These are phyloP conservation scores for Leptopilina drosophilae DNA, from an alignment of 2,888 invertebrate species.

Conservation along the genomic window DNA sequence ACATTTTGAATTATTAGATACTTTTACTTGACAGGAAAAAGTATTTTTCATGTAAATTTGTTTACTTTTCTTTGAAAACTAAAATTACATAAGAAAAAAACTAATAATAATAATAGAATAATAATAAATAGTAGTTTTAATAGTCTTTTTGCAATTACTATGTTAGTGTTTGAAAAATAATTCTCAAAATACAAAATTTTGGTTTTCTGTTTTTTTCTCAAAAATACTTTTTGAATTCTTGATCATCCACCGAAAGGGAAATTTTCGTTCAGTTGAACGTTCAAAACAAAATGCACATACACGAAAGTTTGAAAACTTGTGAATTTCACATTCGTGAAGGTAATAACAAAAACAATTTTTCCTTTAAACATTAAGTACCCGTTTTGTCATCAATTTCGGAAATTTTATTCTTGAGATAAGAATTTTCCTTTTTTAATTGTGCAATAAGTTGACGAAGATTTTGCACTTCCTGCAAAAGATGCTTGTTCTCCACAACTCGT, in stretches of 20 bases:
- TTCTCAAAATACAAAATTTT: no score
- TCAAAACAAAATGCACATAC: background rate
- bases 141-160: no score
- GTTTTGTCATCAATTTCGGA: background rate
- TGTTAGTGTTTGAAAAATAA: no score
- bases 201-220: no score
- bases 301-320: background rate
- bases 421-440: conserved; percentile 18
- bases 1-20: no score
- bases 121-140: no score
- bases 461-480: conserved; percentile 20
- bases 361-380: conserved; percentile 10
- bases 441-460: background rate
- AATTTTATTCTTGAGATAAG: background rate
- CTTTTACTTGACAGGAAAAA: no score
- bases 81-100: no score
- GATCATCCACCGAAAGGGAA: background rate
- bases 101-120: no score
- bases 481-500: background rate
- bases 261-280: background rate
- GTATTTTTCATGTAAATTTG: no score
- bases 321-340: conserved; percentile 23
- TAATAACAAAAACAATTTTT: background rate
- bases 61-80: no score
- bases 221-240: no score